A percentile compares a stretch with the other conserved stretches of the same genome.
phyloP scores from a whole-genome alignment of 2,797 vertebrate species.

The Chelonia mydas region DNA sequence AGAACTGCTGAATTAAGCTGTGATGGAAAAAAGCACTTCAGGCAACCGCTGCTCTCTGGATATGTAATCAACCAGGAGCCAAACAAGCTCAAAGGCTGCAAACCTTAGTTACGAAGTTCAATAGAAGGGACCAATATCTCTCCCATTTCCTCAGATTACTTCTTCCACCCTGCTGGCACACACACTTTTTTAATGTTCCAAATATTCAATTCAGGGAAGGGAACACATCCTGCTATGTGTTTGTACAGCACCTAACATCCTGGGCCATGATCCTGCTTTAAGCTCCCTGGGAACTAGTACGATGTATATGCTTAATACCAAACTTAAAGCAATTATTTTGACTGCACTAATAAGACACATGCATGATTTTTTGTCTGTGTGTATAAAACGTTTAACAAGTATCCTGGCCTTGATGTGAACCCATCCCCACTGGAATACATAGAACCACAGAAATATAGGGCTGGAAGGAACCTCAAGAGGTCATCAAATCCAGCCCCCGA shows the following conservation, averaged over 20 bases:
- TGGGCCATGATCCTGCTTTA: rapidly evolving
- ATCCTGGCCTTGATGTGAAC: slow-evolving; percentile 61
- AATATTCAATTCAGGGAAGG: background rate
- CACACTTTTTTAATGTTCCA: background rate
- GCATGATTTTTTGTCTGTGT: slow-evolving; percentile 31
- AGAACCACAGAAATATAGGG: background rate
- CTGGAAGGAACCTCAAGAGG: background rate
- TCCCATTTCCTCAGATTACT: background rate
- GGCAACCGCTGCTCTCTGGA: no score
- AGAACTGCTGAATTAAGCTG: background rate
- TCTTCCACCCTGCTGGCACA: background rate
- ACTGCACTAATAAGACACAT: slow-evolving; percentile 48
- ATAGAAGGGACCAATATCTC: background rate
- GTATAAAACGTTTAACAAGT: slow-evolving; percentile 49
- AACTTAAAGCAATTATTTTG: slow-evolving; percentile 41
- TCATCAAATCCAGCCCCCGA: background rate
- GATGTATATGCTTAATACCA: slow-evolving; percentile 13
- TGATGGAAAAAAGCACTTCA: background rate
- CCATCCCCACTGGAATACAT: slow-evolving; percentile 47
- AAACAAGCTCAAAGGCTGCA: background rate
- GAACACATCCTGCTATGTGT: background rate
- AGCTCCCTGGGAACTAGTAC: slow-evolving; percentile 1
- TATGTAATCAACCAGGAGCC: no score
- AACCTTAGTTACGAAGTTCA: background rate
- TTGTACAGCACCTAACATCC: background rate